phyloP scores from a whole-genome alignment of 1,140 invertebrate genomes.

The Dermatophagoides farinae region DNA sequence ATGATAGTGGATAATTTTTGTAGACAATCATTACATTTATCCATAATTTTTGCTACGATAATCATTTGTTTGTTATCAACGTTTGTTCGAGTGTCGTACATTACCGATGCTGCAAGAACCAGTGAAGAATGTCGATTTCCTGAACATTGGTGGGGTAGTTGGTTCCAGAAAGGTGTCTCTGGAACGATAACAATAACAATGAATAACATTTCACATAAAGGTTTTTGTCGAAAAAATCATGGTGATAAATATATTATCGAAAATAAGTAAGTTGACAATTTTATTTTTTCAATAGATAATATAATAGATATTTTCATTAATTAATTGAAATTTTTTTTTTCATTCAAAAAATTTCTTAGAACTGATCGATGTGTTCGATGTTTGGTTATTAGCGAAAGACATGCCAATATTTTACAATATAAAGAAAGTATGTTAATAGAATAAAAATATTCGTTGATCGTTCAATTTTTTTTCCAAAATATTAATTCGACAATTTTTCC shows the following conservation, averaged over 20 bases:
- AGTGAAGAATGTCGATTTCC: conserved; percentile 17
- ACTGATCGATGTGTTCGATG: conserved; percentile 30
- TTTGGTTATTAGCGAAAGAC: conserved; percentile 75
- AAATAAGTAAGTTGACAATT: conserved; percentile 37
- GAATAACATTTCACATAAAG: conserved; percentile 36
- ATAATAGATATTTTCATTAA: too few species aligned
- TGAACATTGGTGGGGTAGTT: conserved; percentile 18
- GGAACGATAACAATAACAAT: conserved; percentile 17
- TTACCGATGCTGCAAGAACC: too few species aligned
- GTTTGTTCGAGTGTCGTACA: too few species aligned
- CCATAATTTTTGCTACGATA: too few species aligned
- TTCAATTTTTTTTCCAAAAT: too few species aligned
- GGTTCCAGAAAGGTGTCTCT: conserved; percentile 20
- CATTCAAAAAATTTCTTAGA: conserved; percentile 14
- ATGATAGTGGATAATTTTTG: too few species aligned
- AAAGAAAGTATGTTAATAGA: conserved; percentile 70
- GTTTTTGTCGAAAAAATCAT: conserved; percentile 43
- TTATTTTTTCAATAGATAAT: too few species aligned
- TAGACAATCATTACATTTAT: too few species aligned
- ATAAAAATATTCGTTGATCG: too few species aligned
- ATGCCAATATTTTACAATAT: conserved; percentile 74
- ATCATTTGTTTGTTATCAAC: too few species aligned
- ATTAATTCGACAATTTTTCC: not conserved
- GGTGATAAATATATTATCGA: conserved; percentile 52
- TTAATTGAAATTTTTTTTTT: not conserved